Evolutionary conservation across 2,113 vertebrate genomes (phyloP).

Genomic region (Phalacrocorax pelagicus): DNA sequence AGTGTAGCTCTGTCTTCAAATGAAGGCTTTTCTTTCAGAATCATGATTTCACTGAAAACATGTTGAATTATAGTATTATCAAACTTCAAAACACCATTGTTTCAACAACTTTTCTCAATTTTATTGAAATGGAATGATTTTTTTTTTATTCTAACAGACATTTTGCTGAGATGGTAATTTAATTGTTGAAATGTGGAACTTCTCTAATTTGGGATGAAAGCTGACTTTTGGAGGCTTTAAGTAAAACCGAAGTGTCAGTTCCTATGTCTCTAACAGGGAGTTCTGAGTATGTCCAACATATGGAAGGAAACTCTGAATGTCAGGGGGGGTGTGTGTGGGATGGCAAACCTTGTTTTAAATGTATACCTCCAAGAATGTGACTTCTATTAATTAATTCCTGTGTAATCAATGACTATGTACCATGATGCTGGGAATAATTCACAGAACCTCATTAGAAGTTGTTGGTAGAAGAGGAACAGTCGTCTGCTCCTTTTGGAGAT

Average conservation of each 20-base stretch:
- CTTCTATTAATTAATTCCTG: neutral
- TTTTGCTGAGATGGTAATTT: neutral
- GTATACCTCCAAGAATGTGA: neutral
- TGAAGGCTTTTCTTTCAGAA: slow-evolving; percentile 6
- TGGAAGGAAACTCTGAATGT: neutral
- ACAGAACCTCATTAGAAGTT: neutral
- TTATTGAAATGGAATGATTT: neutral
- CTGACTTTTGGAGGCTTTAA: neutral
- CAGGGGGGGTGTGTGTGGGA: neutral
- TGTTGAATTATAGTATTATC: neutral
- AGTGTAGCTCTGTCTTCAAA: neutral
- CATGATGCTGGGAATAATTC: neutral
- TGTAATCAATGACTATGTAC: neutral
- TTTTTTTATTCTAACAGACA: neutral
- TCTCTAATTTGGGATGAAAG: neutral
- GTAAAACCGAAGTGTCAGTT: neutral
- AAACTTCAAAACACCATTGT: neutral
- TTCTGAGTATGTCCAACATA: neutral
- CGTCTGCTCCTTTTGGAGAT: neutral
- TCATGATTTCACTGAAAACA: neutral
- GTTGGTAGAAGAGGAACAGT: neutral
- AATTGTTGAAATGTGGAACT: neutral
- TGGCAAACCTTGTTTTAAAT: neutral
- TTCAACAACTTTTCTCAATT: neutral
- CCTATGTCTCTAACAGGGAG: neutral